Percentiles rank a stretch among this genome's conserved stretches.
Evolutionary conservation across 2,888 invertebrate genomes (phyloP).

Genomic region (Argyresthia albistria): DNA sequence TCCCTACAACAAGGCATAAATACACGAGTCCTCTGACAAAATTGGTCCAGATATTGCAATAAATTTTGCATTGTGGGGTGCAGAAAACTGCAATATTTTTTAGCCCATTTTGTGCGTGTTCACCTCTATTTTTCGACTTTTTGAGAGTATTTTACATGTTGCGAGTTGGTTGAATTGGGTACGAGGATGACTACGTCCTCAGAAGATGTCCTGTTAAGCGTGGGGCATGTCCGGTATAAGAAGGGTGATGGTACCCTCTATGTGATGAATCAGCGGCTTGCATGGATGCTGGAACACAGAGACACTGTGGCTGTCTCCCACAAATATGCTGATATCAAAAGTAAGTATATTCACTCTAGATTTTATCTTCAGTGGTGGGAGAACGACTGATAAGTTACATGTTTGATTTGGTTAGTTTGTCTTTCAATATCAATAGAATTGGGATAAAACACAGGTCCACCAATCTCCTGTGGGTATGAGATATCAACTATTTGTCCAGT

Average conservation of each 20-base stretch:
- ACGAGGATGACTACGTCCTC: constrained; percentile 85
- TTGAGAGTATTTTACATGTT: not conserved
- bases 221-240: constrained; percentile 93
- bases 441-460: no score
- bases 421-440: no score
- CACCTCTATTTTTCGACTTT: not conserved
- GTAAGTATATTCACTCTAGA: constrained; percentile 65
- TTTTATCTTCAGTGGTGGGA: no score
- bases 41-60: not conserved
- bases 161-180: no score
- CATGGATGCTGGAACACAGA: constrained; percentile 95
- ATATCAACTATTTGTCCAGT: no score
- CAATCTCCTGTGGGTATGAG: no score
- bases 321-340: constrained; percentile 95
- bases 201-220: constrained; percentile 95
- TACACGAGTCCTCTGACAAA: no score
- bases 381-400: no score
- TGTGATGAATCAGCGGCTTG: constrained; percentile 95
- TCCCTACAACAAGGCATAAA: no score
- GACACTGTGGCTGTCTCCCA: constrained; percentile 95
- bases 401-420: no score
- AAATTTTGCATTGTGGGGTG: not conserved
- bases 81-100: not conserved
- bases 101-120: not conserved
- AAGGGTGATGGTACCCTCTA: constrained; percentile 97